Evolutionary conservation across 2,113 vertebrate genomes (phyloP).

Genomic region (Pelvicachromis taeniatus): DNA sequence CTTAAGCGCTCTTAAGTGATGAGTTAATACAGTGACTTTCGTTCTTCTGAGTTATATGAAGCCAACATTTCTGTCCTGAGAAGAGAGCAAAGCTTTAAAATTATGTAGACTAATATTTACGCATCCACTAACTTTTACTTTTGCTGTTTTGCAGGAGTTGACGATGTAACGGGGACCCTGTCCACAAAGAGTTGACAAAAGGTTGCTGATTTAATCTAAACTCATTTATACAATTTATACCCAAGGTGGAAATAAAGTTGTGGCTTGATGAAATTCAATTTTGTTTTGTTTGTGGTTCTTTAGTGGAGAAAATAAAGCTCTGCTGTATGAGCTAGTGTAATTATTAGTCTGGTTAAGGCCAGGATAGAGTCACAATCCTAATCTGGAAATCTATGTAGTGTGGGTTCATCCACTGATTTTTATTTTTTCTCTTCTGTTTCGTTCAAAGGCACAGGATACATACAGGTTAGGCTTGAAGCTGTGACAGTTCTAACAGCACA

Average conservation of each 20-base stretch:
- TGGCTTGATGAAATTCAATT: slow-evolving; percentile 83
- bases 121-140: neutral
- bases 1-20: slow-evolving; percentile 58
- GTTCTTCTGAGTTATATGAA: slow-evolving; percentile 73
- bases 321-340: neutral
- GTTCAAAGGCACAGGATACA: neutral
- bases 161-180: slow-evolving; percentile 85
- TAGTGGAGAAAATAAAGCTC: neutral
- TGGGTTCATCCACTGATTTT: neutral
- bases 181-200: slow-evolving; percentile 70
- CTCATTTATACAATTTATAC: slow-evolving; percentile 99
- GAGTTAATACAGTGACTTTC: slow-evolving; percentile 72
- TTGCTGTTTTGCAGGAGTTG: slow-evolving; percentile 82
- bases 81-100: slow-evolving; percentile 8
- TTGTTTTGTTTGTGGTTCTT: neutral
- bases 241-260: slow-evolving; percentile 87
- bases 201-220: slow-evolving; percentile 79
- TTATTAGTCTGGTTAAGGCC: neutral
- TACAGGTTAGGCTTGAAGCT: neutral
- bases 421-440: neutral
- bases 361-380: neutral
- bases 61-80: slow-evolving; percentile 64
- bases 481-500: neutral
- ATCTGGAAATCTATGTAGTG: neutral
- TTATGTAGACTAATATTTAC: neutral